Evolutionary conservation across 2,797 vertebrate species (phyloP).

Genomic region (Pteropus rufus): DNA sequence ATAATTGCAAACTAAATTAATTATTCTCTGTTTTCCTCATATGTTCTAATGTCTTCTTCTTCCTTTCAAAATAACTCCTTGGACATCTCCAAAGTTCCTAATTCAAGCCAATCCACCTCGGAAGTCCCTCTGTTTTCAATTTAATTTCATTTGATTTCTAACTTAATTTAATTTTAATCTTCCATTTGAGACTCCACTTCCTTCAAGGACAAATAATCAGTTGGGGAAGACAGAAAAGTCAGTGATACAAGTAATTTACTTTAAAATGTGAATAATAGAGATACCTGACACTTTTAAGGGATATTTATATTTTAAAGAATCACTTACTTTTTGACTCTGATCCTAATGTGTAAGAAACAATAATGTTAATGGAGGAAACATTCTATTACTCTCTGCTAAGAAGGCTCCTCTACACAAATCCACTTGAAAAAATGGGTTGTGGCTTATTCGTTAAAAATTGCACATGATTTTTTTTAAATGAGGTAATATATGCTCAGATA

Average conservation of each 20-base stretch:
- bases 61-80: neutral
- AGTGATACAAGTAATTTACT: neutral
- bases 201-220: neutral
- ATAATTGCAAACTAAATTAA: neutral
- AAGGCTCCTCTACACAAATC: neutral
- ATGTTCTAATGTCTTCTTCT: neutral
- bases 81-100: neutral
- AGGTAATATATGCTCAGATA: neutral
- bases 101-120: neutral
- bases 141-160: neutral
- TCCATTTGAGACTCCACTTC: neutral
- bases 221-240: neutral
- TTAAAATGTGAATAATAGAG: neutral
- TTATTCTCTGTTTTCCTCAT: neutral
- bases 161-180: constrained; percentile 42
- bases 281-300: neutral
- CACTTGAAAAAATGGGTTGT: neutral
- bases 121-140: neutral
- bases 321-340: neutral
- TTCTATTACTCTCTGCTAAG: neutral
- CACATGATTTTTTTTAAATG: neutral
- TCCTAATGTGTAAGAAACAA: neutral
- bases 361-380: neutral
- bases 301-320: neutral
- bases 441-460: neutral